Percentiles rank a stretch among this genome's conserved stretches.
These are phyloP conservation scores for Lindbergichthys nudifrons DNA, from an alignment of 2,797 vertebrate genomes.

Conservation along the genomic window DNA sequence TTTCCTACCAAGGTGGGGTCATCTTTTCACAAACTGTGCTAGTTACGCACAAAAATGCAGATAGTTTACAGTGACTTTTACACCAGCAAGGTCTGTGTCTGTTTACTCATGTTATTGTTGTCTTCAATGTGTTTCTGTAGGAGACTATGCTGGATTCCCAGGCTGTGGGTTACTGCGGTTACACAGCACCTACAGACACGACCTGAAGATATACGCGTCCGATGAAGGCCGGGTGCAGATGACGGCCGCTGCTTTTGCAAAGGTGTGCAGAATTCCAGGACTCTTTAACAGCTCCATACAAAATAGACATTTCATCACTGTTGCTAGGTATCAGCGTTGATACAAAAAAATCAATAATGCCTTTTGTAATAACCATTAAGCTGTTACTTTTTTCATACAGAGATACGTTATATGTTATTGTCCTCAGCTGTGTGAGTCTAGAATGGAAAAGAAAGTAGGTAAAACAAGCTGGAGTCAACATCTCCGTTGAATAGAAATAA, in stretches of 20 bases:
- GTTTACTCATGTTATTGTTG: background rate
- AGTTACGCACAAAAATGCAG: background rate
- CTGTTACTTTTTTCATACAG: background rate
- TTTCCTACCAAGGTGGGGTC: background rate
- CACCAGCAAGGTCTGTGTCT: background rate
- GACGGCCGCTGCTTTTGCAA: slow-evolving; percentile 98
- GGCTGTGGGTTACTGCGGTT: slow-evolving; percentile 96
- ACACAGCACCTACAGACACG: slow-evolving; percentile 97
- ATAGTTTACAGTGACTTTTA: background rate
- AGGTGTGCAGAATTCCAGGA: slow-evolving; percentile 80
- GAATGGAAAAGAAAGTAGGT: background rate
- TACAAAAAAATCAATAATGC: background rate
- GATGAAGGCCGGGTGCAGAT: slow-evolving; percentile 98
- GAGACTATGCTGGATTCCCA: slow-evolving; percentile 98
- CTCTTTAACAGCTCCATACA: background rate
- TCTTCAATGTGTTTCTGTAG: slow-evolving; percentile 73
- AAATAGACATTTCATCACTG: background rate
- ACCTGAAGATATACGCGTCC: slow-evolving; percentile 98
- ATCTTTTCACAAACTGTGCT: background rate
- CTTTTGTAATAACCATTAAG: background rate
- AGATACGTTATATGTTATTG: background rate
- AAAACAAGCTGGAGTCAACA: background rate
- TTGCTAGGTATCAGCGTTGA: background rate
- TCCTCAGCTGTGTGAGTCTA: background rate
- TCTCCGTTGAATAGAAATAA: background rate